Percentiles rank a stretch among this genome's conserved stretches.
Evolutionary conservation across 2,797 vertebrate genomes (phyloP).

Genomic region (Pseudotriccus pelzelni): DNA sequence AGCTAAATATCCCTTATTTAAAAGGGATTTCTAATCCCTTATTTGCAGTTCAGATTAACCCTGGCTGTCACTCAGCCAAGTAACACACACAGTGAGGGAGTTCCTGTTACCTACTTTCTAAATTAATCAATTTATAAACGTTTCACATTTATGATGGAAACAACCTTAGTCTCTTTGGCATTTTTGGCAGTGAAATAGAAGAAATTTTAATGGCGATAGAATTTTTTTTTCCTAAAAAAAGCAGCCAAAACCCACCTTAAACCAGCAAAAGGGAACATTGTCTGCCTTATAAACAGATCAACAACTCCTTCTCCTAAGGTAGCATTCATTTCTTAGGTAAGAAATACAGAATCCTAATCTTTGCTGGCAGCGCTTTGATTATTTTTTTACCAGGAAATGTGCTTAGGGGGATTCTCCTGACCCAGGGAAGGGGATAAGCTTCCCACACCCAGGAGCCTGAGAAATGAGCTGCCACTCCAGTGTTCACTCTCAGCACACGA

Average conservation of each 20-base stretch:
- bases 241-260: not conserved
- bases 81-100: not conserved
- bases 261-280: not conserved
- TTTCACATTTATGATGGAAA: not conserved
- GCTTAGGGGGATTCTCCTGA: not conserved
- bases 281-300: not conserved
- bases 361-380: not conserved
- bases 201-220: not conserved
- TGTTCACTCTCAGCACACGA: not conserved
- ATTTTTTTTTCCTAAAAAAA: not conserved
- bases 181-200: not conserved
- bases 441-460: not conserved
- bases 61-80: not conserved
- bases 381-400: not conserved
- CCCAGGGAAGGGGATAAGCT: not conserved
- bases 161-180: not conserved
- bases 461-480: not conserved
- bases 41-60: not conserved
- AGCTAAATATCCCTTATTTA: not conserved
- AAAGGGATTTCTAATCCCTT: not conserved
- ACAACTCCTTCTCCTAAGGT: not conserved
- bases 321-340: not conserved
- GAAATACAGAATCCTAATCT: not conserved
- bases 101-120: not conserved
- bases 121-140: not conserved